Evolutionary conservation across 2,888 invertebrate species (phyloP), one percentile per base, ranked within the genome.

Genomic region (Odontocerum albicorne): DNA sequence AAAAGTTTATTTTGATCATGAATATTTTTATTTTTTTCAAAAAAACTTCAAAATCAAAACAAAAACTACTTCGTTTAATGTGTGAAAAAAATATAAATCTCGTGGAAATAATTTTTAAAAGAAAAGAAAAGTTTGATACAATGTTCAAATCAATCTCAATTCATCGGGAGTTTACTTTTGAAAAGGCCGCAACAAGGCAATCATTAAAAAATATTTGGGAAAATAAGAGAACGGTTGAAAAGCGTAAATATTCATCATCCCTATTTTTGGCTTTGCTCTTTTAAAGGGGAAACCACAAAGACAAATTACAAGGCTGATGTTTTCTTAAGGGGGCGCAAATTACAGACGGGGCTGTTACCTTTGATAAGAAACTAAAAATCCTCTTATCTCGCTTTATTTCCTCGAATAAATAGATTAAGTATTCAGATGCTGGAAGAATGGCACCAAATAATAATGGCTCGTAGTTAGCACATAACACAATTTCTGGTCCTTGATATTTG

Each of bases 231-330:
- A 33, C 4, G 47, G 54, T 42, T 40, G 47, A 52, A 52, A 54
- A 38, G 47, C 42, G 47, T 33, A 47, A 54, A 54, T 54, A 40
- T 47, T 54, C 44, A 42, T 13, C 42, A 35, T 45, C 32, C 19
- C 39, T 32, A 27, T 39, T 46, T 46, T 46, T 45, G 39, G 38
- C 17, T 47, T 47, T 45, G 31, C 32, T 42, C 45, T n/a, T 13
- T n/a, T 21, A 15, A 4, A 35, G 20, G 35, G 32, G 27, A 43
- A 32, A 49, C 43, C 44, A 43, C 55, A 55, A 55, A 55, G 55
- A 55, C 49, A 49, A 55, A 55, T 55, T 55, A 55, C 45, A 55
- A 33, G 40, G 40, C 19, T 17, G 44, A 40, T 21, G 44, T 44
- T 44, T n/a, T n/a, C n/a, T 17, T 12, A 44, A 44, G 13, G 22